Percentiles rank a stretch among this genome's conserved stretches.
phyloP scores from a whole-genome alignment of 2,113 vertebrate genomes.

The Oryzias woworae region DNA sequence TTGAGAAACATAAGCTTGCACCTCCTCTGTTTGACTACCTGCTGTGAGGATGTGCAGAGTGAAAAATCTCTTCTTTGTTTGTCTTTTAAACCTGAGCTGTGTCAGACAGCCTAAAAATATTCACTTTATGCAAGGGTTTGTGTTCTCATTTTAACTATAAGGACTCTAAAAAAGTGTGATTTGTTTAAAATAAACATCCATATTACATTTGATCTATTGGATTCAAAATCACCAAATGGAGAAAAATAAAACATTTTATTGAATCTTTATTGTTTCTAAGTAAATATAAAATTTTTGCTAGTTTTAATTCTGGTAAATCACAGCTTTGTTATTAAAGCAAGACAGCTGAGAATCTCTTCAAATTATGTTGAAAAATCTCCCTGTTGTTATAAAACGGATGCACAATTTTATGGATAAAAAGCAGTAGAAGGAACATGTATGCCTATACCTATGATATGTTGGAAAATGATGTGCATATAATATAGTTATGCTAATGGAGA shows the following conservation, averaged over 20 bases:
- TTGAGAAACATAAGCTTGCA: conserved; percentile 27
- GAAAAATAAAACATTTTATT: neutral
- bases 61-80: conserved; percentile 9
- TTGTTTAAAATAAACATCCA: neutral
- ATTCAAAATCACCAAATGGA: too few relatives aligned
- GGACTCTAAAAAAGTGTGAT: neutral
- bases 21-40: conserved; percentile 6
- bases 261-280: neutral
- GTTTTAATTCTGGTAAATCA: too few relatives aligned
- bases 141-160: neutral
- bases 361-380: too few relatives aligned
- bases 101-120: neutral
- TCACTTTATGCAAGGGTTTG: neutral
- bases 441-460: too few relatives aligned
- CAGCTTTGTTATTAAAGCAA: too few relatives aligned
- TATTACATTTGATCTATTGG: neutral
- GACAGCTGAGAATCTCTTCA: too few relatives aligned
- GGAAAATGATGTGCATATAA: too few relatives aligned
- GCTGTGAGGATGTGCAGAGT: neutral
- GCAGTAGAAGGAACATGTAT: too few relatives aligned
- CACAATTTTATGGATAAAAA: too few relatives aligned
- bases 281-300: too few relatives aligned
- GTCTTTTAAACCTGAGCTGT: neutral
- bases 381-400: too few relatives aligned
- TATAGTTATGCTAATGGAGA: too few relatives aligned